A percentile compares a stretch with the other conserved stretches of the same genome.
Evolutionary conservation across 2,888 invertebrate species (phyloP).

Genomic region (Exocentrus adspersus): DNA sequence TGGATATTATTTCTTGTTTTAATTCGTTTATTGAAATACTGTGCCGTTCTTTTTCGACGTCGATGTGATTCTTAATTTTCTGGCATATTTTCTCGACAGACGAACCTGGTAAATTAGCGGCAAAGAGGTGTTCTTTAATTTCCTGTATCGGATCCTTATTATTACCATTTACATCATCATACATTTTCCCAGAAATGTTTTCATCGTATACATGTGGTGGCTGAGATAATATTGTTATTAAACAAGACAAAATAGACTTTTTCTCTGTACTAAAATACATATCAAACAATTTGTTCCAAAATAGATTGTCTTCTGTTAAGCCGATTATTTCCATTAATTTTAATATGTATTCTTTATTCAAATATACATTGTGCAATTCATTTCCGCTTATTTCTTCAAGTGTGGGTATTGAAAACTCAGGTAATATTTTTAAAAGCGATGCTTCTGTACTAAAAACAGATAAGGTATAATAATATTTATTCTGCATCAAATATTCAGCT

Average conservation of each 20-base stretch:
- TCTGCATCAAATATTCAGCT: constrained; percentile 69
- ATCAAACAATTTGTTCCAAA: constrained; percentile 34
- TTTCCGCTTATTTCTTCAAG: constrained; percentile 8
- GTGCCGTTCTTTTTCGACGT: constrained; percentile 35
- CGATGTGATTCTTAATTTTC: constrained; percentile 38
- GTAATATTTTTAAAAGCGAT: constrained; percentile 57
- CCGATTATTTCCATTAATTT: constrained; percentile 48
- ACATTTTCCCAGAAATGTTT: too few species aligned
- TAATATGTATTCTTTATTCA: constrained; percentile 46
- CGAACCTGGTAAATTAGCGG: constrained; percentile 28
- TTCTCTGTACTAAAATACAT: constrained; percentile 30
- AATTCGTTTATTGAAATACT: constrained; percentile 35
- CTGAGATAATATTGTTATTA: constrained; percentile 33
- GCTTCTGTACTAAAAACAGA: constrained; percentile 73
- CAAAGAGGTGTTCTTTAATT: constrained; percentile 33
- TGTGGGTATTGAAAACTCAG: constrained; percentile 58
- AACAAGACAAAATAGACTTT: constrained; percentile 36
- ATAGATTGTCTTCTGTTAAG: constrained; percentile 40
- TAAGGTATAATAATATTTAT: constrained; percentile 69
- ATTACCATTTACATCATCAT: too few species aligned
- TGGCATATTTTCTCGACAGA: constrained; percentile 30
- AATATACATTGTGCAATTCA: constrained; percentile 30
- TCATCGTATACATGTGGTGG: constrained; percentile 1
- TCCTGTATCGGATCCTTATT: constrained; percentile 42
- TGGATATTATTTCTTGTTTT: constrained; percentile 34